Conservation (phyloP, 2,113 vertebrate genomes). For the Ptyas mucosa region DNA sequence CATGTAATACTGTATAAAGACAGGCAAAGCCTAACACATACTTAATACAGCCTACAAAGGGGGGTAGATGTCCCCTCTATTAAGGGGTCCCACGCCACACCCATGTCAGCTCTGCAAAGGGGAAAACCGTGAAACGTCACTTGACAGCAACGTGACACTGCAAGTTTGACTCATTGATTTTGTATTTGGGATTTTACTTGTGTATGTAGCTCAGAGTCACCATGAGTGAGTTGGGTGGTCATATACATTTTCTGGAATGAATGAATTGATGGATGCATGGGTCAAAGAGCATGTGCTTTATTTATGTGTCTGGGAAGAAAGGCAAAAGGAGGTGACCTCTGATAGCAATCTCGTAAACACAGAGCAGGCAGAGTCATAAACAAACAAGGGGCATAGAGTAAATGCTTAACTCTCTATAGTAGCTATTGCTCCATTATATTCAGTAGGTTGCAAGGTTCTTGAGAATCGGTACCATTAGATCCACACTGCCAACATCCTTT, state of each 20-base stretch:
- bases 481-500: not conserved
- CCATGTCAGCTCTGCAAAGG: too few species aligned
- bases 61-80: too few species aligned
- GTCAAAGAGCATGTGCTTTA: not conserved
- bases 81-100: too few species aligned
- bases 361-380: not conserved
- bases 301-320: not conserved
- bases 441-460: not conserved
- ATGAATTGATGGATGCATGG: not conserved
- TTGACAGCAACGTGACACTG: too few species aligned
- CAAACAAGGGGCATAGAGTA: not conserved
- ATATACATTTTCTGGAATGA: not conserved
- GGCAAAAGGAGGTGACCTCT: not conserved
- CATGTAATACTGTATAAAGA: not conserved
- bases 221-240: not conserved
- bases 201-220: not conserved
- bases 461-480: not conserved
- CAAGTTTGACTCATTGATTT: not conserved
- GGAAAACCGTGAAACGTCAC: too few species aligned
- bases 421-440: not conserved
- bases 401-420: not conserved
- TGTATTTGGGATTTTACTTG: not conserved
- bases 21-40: not conserved
- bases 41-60: not conserved
- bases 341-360: not conserved